phyloP scores from a whole-genome alignment of 2,888 invertebrate genomes.

The Ophion ventricosus region DNA sequence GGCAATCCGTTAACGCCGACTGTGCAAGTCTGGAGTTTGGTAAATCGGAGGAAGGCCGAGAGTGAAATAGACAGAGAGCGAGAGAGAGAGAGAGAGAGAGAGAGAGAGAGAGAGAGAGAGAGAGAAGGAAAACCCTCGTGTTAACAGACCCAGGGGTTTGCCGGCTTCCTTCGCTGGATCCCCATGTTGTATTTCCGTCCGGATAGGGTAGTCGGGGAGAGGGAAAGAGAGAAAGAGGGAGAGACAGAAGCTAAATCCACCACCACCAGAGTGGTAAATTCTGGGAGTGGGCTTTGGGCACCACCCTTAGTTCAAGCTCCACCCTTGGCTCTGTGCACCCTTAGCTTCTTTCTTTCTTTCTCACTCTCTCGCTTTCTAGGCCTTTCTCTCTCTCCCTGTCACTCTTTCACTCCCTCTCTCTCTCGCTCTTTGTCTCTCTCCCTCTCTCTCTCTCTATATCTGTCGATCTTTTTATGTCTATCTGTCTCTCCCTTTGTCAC shows the following conservation, averaged over 20 bases:
- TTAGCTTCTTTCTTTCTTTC: constrained; percentile 18
- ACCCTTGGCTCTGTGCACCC: constrained; percentile 75
- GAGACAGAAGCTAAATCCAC: constrained; percentile 26
- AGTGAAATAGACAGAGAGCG: constrained; percentile 27
- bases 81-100: constrained; percentile 40
- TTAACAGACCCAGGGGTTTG: constrained; percentile 40
- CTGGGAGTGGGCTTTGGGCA: constrained; percentile 66
- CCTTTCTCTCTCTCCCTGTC: constrained; percentile 23
- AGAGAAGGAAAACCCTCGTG: constrained; percentile 54
- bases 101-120: constrained; percentile 50
- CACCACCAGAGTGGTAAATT: constrained; percentile 31
- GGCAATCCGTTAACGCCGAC: constrained; percentile 62
- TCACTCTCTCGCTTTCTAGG: constrained; percentile 10
- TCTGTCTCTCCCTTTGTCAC: not conserved
- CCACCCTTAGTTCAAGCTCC: constrained; percentile 82
- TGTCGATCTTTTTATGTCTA: too few relatives aligned
- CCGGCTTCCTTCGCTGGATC: constrained; percentile 36
- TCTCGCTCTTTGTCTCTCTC: too few relatives aligned
- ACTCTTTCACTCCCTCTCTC: too few relatives aligned
- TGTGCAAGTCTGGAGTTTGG: constrained; percentile 54
- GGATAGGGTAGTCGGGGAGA: constrained; percentile 15
- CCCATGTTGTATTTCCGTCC: constrained; percentile 67
- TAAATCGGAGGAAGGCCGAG: constrained; percentile 40
- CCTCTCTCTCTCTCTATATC: not conserved
- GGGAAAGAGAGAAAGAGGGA: constrained; percentile 22